phyloP scores from a whole-genome alignment of 2,797 vertebrate species.

The Ictinia mississippiensis region DNA sequence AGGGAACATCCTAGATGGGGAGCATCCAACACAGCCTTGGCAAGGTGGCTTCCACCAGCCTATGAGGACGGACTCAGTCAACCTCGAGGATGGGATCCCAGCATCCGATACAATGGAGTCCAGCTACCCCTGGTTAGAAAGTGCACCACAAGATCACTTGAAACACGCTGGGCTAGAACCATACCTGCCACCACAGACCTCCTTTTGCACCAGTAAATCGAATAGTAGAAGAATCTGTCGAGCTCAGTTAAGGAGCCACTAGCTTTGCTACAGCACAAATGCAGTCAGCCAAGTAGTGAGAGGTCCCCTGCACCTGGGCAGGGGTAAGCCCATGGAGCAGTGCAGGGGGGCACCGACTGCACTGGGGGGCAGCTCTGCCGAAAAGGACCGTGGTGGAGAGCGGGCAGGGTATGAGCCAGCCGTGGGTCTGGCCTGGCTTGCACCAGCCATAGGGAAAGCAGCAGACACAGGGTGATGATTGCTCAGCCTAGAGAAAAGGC shows the following conservation, averaged over 20 bases:
- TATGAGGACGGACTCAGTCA: constrained; percentile 91
- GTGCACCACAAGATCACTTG: not conserved
- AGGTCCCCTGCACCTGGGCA: not conserved
- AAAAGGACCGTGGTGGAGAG: not conserved
- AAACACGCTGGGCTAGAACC: not conserved
- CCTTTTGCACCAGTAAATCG: not conserved
- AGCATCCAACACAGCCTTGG: constrained; percentile 85
- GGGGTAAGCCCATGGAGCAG: not conserved
- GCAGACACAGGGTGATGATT: not conserved
- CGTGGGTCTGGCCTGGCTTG: fast-evolving
- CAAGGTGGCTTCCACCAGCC: constrained; percentile 90
- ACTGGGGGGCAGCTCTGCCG: not conserved
- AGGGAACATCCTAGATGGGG: constrained; percentile 92
- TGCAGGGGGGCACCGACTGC: not conserved
- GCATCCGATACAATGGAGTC: constrained; percentile 79
- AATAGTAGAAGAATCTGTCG: not conserved
- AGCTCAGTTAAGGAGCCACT: not conserved
- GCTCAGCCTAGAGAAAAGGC: not conserved
- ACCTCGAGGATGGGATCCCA: constrained; percentile 91
- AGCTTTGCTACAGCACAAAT: not conserved
- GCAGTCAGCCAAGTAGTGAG: not conserved
- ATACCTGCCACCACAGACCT: not conserved
- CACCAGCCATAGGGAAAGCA: fast-evolving
- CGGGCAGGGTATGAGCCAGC: not conserved
- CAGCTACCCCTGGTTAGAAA: constrained; percentile 85